Conservation (phyloP, 2,888 invertebrate species). For the Nemoura dubitans region DNA sequence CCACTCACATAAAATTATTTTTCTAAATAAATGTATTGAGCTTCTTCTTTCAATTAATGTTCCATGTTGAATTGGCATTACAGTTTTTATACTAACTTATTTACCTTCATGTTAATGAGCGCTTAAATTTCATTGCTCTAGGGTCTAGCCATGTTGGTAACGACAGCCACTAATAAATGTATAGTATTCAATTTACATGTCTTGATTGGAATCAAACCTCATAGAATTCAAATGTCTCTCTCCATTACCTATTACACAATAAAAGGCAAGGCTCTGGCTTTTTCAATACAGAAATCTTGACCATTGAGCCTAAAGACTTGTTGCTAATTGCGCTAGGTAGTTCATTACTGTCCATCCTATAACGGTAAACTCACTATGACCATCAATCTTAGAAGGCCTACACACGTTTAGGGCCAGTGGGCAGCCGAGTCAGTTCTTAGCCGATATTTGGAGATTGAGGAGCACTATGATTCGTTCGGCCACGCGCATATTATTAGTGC, state of each 20-base stretch:
- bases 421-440: not conserved
- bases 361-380: not conserved
- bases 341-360: constrained; percentile 1
- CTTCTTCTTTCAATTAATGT: not conserved
- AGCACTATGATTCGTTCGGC: not conserved
- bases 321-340: not conserved
- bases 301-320: not conserved
- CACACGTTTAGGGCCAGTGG: not conserved
- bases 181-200: not conserved
- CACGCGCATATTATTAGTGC: not conserved
- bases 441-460: not conserved
- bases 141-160: not conserved
- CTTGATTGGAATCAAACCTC: not conserved
- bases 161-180: not conserved
- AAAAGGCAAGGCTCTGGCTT: not conserved
- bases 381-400: not conserved
- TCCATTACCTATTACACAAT: not conserved
- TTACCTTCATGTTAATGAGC: not conserved
- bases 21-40: not conserved
- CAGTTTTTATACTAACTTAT: not conserved
- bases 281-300: not conserved
- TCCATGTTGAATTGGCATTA: not conserved
- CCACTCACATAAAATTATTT: not conserved
- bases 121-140: not conserved
- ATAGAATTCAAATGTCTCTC: not conserved